These are phyloP conservation scores for Notamacropus eugenii DNA, from an alignment of 2,797 vertebrate genomes.

Conservation along the genomic window DNA sequence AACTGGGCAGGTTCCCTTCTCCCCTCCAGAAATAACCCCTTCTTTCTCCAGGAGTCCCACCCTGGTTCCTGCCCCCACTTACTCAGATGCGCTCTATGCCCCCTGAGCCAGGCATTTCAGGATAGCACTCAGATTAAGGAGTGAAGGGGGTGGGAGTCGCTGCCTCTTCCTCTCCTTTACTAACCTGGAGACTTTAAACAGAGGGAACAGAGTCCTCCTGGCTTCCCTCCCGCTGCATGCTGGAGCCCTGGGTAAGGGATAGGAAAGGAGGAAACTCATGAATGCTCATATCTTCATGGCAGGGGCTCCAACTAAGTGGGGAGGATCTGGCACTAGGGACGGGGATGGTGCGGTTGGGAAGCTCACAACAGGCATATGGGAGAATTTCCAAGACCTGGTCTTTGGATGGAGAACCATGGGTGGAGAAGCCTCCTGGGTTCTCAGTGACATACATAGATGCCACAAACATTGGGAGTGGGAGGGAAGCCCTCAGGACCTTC, in stretches of 20 bases:
- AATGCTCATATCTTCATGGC: constrained; percentile 73
- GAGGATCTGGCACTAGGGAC: background rate
- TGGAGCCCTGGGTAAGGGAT: constrained; percentile 88
- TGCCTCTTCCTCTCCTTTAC: constrained; percentile 82
- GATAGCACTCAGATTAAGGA: constrained; percentile 42
- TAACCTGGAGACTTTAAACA: constrained; percentile 91
- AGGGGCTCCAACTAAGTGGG: constrained; percentile 14
- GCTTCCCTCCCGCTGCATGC: constrained; percentile 88
- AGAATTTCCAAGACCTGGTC: background rate
- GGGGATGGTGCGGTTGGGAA: background rate
- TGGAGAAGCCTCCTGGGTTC: background rate
- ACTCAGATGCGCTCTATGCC: background rate
- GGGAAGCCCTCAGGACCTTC: background rate
- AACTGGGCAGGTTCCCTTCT: background rate
- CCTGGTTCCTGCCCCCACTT: constrained; percentile 1
- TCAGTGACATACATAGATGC: background rate
- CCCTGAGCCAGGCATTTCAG: background rate
- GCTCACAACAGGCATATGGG: background rate
- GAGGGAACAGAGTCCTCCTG: constrained; percentile 88
- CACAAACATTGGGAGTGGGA: background rate
- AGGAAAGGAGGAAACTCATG: constrained; percentile 88
- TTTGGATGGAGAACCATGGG: background rate
- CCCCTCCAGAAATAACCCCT: constrained; percentile 35
- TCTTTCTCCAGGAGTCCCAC: constrained; percentile 40
- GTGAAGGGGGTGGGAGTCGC: constrained; percentile 38